Conservation (phyloP, 2,797 vertebrate genomes). For the Spatula clypeata region DNA sequence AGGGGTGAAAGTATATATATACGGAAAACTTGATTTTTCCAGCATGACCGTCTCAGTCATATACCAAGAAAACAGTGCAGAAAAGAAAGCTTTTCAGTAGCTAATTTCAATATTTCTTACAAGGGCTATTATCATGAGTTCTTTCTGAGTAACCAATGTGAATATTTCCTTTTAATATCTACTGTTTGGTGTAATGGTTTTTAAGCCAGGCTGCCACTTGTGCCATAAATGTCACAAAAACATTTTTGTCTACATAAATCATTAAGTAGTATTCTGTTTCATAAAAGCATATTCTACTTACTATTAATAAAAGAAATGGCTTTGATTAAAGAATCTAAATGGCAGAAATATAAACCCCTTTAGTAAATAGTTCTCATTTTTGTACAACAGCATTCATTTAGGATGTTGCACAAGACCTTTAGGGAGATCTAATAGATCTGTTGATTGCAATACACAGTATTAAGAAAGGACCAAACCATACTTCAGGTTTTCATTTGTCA, state of each 20-base stretch:
- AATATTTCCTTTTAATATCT: neutral
- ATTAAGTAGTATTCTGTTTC: neutral
- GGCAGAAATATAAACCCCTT: neutral
- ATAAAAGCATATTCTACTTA: conserved; percentile 12
- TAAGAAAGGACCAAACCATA: neutral
- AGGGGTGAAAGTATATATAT: neutral
- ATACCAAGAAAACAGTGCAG: neutral
- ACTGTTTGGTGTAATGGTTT: neutral
- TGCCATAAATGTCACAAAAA: too few relatives aligned
- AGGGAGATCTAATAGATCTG: conserved; percentile 32
- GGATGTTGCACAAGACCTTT: neutral
- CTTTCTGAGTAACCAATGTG: neutral
- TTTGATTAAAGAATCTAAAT: conserved; percentile 32
- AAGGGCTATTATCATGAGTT: neutral
- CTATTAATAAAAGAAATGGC: neutral
- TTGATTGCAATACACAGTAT: conserved; percentile 11
- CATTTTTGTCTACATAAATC: neutral
- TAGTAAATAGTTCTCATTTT: neutral
- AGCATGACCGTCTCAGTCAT: neutral
- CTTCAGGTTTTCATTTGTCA: neutral
- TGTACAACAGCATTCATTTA: neutral
- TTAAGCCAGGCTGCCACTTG: neutral
- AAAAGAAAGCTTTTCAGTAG: neutral
- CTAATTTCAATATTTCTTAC: neutral
- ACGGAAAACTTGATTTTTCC: neutral